phyloP scores from a whole-genome alignment of 2,888 invertebrate genomes.

The Anticlea derivata region DNA sequence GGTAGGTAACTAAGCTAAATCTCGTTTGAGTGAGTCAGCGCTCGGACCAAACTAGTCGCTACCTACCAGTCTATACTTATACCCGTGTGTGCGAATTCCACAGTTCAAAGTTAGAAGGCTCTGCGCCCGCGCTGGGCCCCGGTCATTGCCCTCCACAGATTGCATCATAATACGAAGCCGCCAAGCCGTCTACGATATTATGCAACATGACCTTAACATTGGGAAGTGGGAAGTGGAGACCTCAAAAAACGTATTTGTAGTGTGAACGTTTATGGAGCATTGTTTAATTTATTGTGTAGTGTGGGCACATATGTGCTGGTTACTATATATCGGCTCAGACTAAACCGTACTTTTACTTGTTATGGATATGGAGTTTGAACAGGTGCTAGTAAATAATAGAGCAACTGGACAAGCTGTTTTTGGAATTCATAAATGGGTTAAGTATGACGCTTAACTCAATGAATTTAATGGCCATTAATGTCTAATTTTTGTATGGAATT shows the following conservation, averaged over 20 bases:
- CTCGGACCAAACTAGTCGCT: conserved; percentile 29
- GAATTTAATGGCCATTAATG: no score
- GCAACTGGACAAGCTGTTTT: no score
- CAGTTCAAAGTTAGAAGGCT: conserved; percentile 63
- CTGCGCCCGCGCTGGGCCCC: conserved; percentile 76
- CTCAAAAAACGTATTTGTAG: conserved; percentile 44
- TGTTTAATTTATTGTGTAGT: conserved; percentile 27
- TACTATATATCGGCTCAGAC: conserved; percentile 8
- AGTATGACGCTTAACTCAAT: no score
- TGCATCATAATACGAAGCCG: conserved; percentile 43
- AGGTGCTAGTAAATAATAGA: no score
- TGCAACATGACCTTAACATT: conserved; percentile 80
- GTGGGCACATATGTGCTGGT: conserved; percentile 19
- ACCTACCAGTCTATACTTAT: conserved; percentile 4
- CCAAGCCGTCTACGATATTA: conserved; percentile 80
- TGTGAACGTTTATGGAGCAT: conserved; percentile 27
- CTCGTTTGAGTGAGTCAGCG: conserved; percentile 32
- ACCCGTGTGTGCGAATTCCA: conserved; percentile 57
- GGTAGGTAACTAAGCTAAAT: conserved; percentile 9
- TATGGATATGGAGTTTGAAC: no score
- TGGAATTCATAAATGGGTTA: no score
- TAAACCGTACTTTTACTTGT: not conserved
- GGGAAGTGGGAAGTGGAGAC: conserved; percentile 48
- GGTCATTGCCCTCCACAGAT: conserved; percentile 57
- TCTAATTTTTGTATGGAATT: no score